A percentile compares a stretch with the other conserved stretches of the same genome.
These are phyloP conservation scores for Hydropsyche tenuis DNA, from an alignment of 1,140 invertebrate species.

Conservation along the genomic window DNA sequence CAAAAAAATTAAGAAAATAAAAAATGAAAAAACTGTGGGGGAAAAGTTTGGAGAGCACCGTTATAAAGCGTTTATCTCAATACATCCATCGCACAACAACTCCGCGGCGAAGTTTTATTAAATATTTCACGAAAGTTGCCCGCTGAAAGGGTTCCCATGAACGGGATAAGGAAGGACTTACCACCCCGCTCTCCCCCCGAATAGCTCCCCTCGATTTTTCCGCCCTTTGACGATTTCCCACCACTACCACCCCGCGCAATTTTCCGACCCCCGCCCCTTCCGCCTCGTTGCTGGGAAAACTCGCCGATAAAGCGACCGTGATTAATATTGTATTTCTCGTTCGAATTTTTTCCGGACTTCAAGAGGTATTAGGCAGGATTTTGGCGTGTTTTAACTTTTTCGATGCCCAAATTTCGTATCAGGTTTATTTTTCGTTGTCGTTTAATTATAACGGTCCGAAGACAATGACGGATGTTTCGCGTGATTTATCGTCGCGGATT, in stretches of 20 bases:
- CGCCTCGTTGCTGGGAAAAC: background rate
- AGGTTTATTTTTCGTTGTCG: background rate
- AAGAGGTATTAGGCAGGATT: background rate
- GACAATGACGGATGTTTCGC: too few species aligned
- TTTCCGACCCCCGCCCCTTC: background rate
- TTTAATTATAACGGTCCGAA: too few species aligned
- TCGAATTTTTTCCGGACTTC: background rate
- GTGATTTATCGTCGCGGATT: too few species aligned
- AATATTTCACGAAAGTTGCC: conserved; percentile 37
- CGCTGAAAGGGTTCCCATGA: conserved; percentile 15
- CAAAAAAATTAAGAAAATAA: too few species aligned
- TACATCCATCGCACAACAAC: conserved; percentile 6
- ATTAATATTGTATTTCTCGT: conserved; percentile 25
- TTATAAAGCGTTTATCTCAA: conserved; percentile 36
- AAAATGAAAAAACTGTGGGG: background rate
- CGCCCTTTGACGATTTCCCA: too few species aligned
- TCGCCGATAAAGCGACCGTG: conserved; percentile 21
- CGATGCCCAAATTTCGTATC: background rate
- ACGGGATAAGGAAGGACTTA: conserved; percentile 7
- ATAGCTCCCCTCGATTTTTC: too few species aligned
- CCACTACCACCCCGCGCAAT: background rate
- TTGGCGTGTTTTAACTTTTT: background rate
- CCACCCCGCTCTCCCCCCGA: background rate
- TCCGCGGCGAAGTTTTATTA: conserved; percentile 33
- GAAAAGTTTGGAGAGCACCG: conserved; percentile 18